phyloP scores from a whole-genome alignment of 2,113 vertebrate species.

The Xiphorhynchus elegans region DNA sequence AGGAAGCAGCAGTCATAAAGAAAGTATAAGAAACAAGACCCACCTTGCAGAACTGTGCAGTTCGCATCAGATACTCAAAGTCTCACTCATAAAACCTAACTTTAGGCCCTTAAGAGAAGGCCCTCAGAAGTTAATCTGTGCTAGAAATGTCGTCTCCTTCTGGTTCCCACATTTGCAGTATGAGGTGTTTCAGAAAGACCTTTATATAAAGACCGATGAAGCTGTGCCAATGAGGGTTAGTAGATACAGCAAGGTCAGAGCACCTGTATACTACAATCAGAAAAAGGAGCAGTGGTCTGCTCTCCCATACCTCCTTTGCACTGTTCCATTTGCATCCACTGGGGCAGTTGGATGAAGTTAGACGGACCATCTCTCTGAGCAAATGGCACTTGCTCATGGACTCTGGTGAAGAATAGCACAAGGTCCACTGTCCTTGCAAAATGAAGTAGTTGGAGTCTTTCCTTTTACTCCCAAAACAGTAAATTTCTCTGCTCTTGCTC shows the following conservation, averaged over 20 bases:
- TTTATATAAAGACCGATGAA: not conserved
- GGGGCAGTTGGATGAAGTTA: not conserved
- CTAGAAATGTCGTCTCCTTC: not conserved
- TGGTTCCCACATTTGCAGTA: not conserved
- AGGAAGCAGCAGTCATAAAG: not conserved
- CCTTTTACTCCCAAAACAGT: not conserved
- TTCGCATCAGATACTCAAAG: not conserved
- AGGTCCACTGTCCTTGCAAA: not conserved
- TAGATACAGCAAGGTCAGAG: not conserved
- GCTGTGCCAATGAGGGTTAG: not conserved
- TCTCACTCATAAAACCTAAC: not conserved
- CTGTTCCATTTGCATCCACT: too few relatives aligned
- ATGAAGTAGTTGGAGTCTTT: not conserved
- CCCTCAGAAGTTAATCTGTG: not conserved
- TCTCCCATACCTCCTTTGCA: not conserved
- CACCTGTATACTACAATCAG: fast-evolving
- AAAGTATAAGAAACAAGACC: not conserved
- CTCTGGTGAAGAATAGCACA: not conserved
- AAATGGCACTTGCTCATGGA: not conserved
- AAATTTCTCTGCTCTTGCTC: not conserved
- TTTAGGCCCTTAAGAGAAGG: not conserved
- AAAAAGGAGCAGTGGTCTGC: not conserved
- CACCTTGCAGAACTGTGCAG: not conserved
- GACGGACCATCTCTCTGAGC: not conserved
- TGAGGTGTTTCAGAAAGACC: not conserved